These are phyloP conservation scores for Bergia sp. DNA, from an alignment of 92 coral and sea anemone genomes.

Conservation along the genomic window DNA sequence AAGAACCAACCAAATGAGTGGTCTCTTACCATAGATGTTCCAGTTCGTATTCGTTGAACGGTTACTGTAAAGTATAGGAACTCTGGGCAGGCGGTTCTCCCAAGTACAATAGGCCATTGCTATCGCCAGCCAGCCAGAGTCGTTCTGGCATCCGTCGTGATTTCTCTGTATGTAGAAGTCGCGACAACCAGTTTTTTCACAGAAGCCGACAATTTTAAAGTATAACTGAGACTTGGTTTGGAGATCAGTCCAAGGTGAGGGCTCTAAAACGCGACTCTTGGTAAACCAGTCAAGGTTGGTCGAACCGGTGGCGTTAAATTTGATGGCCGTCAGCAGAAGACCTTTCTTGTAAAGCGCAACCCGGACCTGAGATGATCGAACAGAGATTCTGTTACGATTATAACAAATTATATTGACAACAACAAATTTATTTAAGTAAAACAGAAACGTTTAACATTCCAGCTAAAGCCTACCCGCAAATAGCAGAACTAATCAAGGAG, in stretches of 20 bases:
- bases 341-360: slow-evolving; percentile 24
- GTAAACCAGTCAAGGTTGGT: slow-evolving; percentile 41
- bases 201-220: slow-evolving; percentile 40
- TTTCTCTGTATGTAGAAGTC: slow-evolving; percentile 41
- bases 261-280: slow-evolving; percentile 17
- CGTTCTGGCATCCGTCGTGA: slow-evolving; percentile 10
- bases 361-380: slow-evolving; percentile 24
- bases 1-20: neutral
- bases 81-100: slow-evolving; percentile 16
- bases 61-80: slow-evolving; percentile 37
- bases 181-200: neutral
- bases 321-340: neutral
- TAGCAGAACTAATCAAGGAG: no score
- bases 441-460: no score
- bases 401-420: no score
- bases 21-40: slow-evolving; percentile 25
- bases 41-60: slow-evolving; percentile 31
- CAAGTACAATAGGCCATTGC: slow-evolving; percentile 13
- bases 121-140: slow-evolving; percentile 48
- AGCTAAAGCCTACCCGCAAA: no score
- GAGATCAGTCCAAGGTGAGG: slow-evolving; percentile 46
- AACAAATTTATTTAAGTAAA: no score
- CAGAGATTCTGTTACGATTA: neutral
- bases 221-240: neutral
- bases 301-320: slow-evolving; percentile 40